Conservation (phyloP, 2,113 vertebrate genomes). For the Struthidea cinerea region DNA sequence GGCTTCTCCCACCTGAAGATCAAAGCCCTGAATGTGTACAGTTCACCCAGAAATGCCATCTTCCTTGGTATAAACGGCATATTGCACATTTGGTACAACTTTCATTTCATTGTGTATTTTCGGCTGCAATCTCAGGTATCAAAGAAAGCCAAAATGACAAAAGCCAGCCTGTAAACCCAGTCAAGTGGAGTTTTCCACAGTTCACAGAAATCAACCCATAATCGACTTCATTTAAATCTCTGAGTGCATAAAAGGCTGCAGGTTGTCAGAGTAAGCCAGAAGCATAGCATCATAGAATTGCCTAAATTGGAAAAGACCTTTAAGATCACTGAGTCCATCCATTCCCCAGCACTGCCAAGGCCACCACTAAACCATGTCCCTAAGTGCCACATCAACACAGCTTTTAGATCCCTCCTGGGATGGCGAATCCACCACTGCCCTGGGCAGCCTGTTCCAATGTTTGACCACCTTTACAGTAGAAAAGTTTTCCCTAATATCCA, state of each 20-base stretch:
- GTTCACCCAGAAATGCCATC: neutral
- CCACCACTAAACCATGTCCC: neutral
- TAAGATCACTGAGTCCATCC: neutral
- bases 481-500: neutral
- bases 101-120: neutral
- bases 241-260: neutral
- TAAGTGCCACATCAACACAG: neutral
- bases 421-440: neutral
- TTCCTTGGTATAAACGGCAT: neutral
- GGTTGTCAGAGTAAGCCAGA: neutral
- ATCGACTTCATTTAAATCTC: neutral
- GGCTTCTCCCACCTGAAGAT: neutral
- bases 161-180: constrained; percentile 6
- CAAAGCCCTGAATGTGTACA: neutral
- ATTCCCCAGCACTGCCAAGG: neutral
- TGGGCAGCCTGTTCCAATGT: neutral
- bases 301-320: neutral
- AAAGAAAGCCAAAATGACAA: constrained; percentile 40
- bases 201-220: constrained; percentile 16
- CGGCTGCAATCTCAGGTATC: neutral
- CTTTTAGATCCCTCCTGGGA: neutral
- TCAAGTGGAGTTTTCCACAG: neutral
- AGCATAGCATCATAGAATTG: neutral
- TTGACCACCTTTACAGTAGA: neutral
- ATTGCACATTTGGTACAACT: neutral